Percentiles rank a stretch among this genome's conserved stretches.
These are phyloP conservation scores for Gnathochromis pfefferi DNA, from an alignment of 2,113 vertebrate genomes.

Conservation along the genomic window DNA sequence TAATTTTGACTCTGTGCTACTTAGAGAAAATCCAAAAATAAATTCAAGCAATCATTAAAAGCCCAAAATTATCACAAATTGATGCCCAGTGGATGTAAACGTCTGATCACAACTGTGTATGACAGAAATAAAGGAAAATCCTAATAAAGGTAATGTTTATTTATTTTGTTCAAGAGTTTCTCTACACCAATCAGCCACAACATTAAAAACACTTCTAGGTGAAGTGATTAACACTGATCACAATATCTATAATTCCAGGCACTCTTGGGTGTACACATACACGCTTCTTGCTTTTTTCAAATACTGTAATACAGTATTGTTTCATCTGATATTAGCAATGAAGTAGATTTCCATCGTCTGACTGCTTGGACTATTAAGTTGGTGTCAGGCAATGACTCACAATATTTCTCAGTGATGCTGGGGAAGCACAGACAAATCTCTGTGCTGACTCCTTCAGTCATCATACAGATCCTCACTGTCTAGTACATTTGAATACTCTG, in stretches of 20 bases:
- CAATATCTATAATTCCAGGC: neutral
- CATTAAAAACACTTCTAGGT: neutral
- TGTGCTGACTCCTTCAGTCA: constrained; percentile 22
- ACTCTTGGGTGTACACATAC: neutral
- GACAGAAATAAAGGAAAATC: neutral
- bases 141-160: neutral
- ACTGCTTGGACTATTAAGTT: neutral
- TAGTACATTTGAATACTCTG: neutral
- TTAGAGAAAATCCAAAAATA: neutral
- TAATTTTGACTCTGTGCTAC: neutral
- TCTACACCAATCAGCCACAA: neutral
- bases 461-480: constrained; percentile 24
- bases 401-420: neutral
- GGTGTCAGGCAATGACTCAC: constrained; percentile 19
- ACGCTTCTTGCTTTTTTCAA: neutral
- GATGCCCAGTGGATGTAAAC: neutral
- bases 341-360: neutral
- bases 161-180: neutral
- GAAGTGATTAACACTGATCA: neutral
- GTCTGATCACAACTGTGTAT: neutral
- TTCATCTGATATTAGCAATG: neutral
- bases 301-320: neutral
- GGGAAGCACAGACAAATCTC: constrained; percentile 6
- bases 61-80: neutral
- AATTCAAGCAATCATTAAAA: neutral